Evolutionary conservation across 2,113 vertebrate genomes (phyloP).

Genomic region (Pachycephala philippinensis): DNA sequence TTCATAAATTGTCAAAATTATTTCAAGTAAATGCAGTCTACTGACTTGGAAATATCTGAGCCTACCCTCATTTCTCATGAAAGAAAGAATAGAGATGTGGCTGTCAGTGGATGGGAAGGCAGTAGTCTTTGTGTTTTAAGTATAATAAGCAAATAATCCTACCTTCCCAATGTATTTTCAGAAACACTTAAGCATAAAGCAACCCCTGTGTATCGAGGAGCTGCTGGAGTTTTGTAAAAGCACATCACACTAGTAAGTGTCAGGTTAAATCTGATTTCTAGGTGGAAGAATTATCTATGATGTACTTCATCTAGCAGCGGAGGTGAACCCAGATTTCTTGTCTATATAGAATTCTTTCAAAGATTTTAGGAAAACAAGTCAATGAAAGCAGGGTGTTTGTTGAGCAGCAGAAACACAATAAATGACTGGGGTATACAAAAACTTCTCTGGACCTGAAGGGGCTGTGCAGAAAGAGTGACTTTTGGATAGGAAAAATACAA

Average conservation of each 20-base stretch:
- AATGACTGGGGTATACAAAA: background rate
- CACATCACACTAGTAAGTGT: background rate
- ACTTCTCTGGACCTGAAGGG: background rate
- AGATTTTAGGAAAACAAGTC: background rate
- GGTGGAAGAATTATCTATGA: background rate
- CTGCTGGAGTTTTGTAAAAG: background rate
- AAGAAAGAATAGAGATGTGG: background rate
- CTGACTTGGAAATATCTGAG: background rate
- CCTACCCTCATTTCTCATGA: background rate
- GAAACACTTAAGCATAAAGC: background rate
- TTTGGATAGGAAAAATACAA: background rate
- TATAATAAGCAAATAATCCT: background rate
- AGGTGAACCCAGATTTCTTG: background rate
- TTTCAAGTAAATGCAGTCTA: background rate
- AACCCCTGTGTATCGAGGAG: background rate
- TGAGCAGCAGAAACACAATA: background rate
- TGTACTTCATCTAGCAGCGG: background rate
- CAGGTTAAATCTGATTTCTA: background rate
- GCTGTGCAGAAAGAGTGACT: background rate
- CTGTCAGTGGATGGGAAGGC: background rate
- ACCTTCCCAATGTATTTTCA: background rate
- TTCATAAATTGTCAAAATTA: background rate
- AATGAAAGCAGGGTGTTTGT: rapidly evolving
- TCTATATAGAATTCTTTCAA: background rate
- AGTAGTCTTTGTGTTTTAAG: background rate